Percentiles rank a stretch among this genome's conserved stretches.
Conservation (phyloP, 2,113 vertebrate genomes). For the Tragelaphus scriptus region DNA sequence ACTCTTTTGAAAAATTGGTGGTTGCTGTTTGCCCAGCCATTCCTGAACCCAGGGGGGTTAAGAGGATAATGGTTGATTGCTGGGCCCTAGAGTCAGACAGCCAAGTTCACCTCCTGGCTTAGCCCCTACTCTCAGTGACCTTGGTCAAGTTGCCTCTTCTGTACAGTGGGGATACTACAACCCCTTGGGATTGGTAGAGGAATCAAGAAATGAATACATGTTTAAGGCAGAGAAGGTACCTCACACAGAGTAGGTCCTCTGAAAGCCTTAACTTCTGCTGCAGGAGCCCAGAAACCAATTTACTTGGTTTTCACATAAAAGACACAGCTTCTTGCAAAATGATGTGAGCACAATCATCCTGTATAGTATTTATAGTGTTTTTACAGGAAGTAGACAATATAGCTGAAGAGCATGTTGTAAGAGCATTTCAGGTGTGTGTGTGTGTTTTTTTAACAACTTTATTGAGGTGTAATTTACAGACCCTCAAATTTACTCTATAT, state of each 20-base stretch:
- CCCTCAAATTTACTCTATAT: not conserved
- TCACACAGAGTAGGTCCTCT: not conserved
- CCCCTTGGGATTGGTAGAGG: not conserved
- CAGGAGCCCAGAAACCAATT: not conserved
- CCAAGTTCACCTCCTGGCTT: not conserved
- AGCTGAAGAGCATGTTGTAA: not conserved
- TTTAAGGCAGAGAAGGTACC: not conserved
- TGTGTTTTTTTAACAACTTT: not conserved
- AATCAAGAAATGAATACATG: not conserved
- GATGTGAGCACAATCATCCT: not conserved
- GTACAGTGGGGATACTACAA: too few species aligned
- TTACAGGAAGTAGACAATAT: not conserved
- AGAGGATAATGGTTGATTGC: not conserved
- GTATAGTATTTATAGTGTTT: not conserved
- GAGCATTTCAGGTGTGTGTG: not conserved
- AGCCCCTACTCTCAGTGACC: not conserved
- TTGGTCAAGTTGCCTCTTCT: not conserved
- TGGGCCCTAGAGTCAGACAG: not conserved
- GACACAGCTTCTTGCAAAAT: not conserved
- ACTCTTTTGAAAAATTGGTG: not conserved
- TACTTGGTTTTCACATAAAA: not conserved
- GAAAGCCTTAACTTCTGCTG: not conserved
- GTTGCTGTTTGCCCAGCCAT: not conserved
- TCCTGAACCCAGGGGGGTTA: not conserved
- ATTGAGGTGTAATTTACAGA: not conserved